phyloP scores from a whole-genome alignment of 2,797 vertebrate species.

The Okamejei kenojei region DNA sequence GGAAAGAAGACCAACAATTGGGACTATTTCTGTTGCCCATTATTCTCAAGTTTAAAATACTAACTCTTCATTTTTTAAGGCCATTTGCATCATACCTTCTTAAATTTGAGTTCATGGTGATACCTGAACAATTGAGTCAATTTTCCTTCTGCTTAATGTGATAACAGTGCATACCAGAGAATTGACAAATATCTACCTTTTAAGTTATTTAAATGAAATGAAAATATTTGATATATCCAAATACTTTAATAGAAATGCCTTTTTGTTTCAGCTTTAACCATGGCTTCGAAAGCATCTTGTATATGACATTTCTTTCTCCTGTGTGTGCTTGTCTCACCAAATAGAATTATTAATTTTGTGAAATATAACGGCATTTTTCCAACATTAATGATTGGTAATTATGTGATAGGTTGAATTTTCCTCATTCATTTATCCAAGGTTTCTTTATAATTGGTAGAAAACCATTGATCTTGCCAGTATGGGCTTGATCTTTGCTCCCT shows the following conservation, averaged over 20 bases:
- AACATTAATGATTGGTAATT: not conserved
- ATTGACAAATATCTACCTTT: not conserved
- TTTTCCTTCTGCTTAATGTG: not conserved
- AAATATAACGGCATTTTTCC: not conserved
- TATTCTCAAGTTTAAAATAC: not conserved
- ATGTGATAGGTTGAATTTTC: not conserved
- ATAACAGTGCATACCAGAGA: not conserved
- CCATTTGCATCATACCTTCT: not conserved
- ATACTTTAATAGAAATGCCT: not conserved
- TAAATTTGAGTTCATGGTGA: not conserved
- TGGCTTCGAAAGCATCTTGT: not conserved
- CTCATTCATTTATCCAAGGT: not conserved
- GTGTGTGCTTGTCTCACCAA: not conserved
- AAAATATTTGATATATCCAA: too few relatives aligned
- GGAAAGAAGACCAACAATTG: not conserved
- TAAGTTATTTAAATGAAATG: not conserved
- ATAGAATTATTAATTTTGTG: not conserved
- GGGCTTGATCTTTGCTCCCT: not conserved
- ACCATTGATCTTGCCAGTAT: not conserved
- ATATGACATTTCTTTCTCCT: not conserved
- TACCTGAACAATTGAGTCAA: not conserved
- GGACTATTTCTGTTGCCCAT: not conserved
- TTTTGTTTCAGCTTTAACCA: not conserved
- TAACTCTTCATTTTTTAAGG: not conserved
- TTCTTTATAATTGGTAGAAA: not conserved